phyloP scores from a whole-genome alignment of 2,797 vertebrate genomes.

The Diceros bicornis region DNA sequence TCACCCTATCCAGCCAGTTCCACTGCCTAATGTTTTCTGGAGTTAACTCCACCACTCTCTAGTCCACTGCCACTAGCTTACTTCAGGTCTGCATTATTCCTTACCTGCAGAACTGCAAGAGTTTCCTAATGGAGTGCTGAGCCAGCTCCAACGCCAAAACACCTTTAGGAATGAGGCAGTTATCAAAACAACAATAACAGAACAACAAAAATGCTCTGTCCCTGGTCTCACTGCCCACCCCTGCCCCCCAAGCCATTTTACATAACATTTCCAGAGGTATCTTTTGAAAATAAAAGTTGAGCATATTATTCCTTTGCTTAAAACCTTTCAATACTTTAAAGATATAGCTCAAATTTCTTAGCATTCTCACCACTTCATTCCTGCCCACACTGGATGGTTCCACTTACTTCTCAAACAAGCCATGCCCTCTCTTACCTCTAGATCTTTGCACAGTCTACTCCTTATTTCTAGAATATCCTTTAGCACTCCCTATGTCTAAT shows the following conservation, averaged over 20 bases:
- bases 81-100: neutral
- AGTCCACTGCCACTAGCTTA: neutral
- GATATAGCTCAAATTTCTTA: neutral
- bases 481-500: neutral
- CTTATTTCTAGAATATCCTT: slow-evolving; percentile 12
- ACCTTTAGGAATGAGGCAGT: neutral
- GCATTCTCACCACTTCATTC: neutral
- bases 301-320: slow-evolving; percentile 23
- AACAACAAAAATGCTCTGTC: neutral
- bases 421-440: neutral
- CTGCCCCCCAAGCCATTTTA: neutral
- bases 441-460: neutral
- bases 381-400: neutral
- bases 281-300: slow-evolving; percentile 60
- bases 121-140: neutral
- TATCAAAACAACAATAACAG: slow-evolving; percentile 3
- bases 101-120: neutral
- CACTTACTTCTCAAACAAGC: neutral
- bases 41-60: neutral
- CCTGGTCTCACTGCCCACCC: neutral
- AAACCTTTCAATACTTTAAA: neutral
- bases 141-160: neutral
- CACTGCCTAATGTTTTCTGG: neutral
- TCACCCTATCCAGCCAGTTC: neutral
- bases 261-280: neutral